Percentiles rank a stretch among this genome's conserved stretches.
Evolutionary conservation across 2,888 invertebrate species (phyloP).

Genomic region (Plebejus anna): DNA sequence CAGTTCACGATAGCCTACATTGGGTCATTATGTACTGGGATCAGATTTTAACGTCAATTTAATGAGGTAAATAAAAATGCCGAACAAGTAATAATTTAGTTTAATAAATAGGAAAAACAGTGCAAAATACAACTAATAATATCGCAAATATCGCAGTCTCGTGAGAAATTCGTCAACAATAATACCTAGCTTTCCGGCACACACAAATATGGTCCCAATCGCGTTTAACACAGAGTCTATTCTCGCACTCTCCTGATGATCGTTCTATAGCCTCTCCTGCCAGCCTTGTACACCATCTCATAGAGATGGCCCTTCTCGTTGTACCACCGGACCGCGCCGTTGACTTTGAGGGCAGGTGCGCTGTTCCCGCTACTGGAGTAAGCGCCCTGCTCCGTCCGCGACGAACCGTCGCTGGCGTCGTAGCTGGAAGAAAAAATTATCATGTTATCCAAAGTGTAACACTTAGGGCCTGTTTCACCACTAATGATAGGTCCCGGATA

Average conservation of each 20-base stretch:
- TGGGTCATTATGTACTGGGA: too few species aligned
- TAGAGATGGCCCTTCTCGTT: slow-evolving; percentile 69
- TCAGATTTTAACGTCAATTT: neutral
- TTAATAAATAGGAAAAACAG: slow-evolving; percentile 41
- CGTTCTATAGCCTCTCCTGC: slow-evolving; percentile 71
- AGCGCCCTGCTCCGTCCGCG: slow-evolving; percentile 71
- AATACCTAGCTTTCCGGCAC: neutral
- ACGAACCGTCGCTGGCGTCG: slow-evolving; percentile 75
- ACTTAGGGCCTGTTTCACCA: too few species aligned
- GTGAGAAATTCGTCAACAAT: slow-evolving; percentile 30
- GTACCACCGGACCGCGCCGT: slow-evolving; percentile 72
- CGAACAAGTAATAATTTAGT: slow-evolving; percentile 40
- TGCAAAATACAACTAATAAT: slow-evolving; percentile 40
- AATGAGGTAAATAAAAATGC: slow-evolving; percentile 16
- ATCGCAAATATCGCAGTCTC: slow-evolving; percentile 46
- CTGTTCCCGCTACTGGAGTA: slow-evolving; percentile 61
- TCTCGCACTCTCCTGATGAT: slow-evolving; percentile 64
- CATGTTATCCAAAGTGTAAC: too few species aligned
- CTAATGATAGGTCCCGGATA: too few species aligned
- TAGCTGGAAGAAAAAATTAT: slow-evolving; percentile 54
- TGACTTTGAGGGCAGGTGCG: slow-evolving; percentile 62
- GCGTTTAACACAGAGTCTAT: slow-evolving; percentile 25
- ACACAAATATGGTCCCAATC: slow-evolving; percentile 7
- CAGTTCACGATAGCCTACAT: too few species aligned
- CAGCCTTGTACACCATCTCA: slow-evolving; percentile 75